These are phyloP conservation scores for Pecten maximus DNA, from an alignment of 2,888 invertebrate genomes.

Conservation along the genomic window DNA sequence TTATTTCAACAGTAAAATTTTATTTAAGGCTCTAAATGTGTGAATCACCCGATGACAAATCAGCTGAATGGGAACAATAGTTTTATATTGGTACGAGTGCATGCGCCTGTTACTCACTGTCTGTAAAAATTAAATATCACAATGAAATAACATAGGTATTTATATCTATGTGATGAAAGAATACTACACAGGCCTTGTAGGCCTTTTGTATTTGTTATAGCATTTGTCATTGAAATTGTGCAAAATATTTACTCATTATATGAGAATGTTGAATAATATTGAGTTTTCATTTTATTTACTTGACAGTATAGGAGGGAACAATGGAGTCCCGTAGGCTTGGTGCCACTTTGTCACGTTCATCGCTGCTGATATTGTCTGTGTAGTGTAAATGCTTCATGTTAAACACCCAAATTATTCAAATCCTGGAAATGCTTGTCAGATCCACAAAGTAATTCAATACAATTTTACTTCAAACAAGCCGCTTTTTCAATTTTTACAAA, in stretches of 20 bases:
- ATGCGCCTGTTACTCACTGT: not conserved
- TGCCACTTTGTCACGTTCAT: constrained; percentile 35
- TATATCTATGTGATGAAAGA: constrained; percentile 22
- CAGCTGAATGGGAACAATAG: not conserved
- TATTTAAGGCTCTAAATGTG: constrained; percentile 2
- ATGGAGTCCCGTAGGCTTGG: constrained; percentile 5
- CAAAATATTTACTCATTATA: constrained; percentile 33
- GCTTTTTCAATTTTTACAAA: constrained; percentile 32
- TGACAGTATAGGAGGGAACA: constrained; percentile 10
- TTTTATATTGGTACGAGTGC: not conserved
- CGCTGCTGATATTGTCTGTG: constrained; percentile 29
- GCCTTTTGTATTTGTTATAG: constrained; percentile 24
- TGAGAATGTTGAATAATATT: constrained; percentile 32
- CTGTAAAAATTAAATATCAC: not conserved
- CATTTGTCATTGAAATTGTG: constrained; percentile 23
- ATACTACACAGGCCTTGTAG: not conserved
- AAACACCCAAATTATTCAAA: constrained; percentile 20
- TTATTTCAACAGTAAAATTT: not conserved
- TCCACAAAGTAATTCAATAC: constrained; percentile 35
- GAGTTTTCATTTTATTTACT: constrained; percentile 25
- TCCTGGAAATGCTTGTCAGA: constrained; percentile 29
- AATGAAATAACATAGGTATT: not conserved
- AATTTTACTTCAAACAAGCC: constrained; percentile 31
- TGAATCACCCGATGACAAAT: constrained; percentile 22
- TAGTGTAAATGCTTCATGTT: not conserved